Evolutionary conservation across 1,140 invertebrate species (phyloP), one percentile per base, ranked within the genome.

Genomic region (Euschistus heros): DNA sequence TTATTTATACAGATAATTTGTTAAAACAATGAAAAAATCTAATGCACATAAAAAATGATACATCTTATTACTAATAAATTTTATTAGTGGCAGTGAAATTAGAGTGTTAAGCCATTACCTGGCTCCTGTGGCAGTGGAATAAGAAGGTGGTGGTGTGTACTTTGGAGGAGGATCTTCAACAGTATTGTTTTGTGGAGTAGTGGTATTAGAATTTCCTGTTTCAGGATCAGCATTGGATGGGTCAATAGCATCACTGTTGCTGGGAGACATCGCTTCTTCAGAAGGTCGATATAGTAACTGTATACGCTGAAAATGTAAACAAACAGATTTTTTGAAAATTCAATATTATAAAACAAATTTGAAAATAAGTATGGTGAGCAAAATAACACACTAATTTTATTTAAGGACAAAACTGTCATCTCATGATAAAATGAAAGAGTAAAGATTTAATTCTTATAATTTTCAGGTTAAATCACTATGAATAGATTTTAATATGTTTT

Each of bases 141-240:
- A 94, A 22, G 89, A 92, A 2, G 91, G 92, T 2, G 92, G 92
- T 10, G 92, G 92, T 0, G 91, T 94, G 72, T 95, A 94, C 74
- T 94, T 94, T 18, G 91, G 92, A 14, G 92, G 91, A 8, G 91
- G 90, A 77, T 93, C 91, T 71, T 88, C 84, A 13, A 80, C 78
- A 55, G 77, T 66, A 70, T 73, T 66, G 50, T 69, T 69, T 67
- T 24, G 30, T 1, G 55, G 50, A 8, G 73, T 68, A 67, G 72
- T 69, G 68, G 75, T 52, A 66, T 52, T 0, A 73, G 71, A 3
- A 30, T 22, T 57, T 57, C 24, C 54, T 24, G 55, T 18, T 17
- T 63, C 59, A 1, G 42, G 15, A 4, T 37, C 52, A 8, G 50
- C 27, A 20, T 26, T 20, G 7, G n/a, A 24, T n/a, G 10, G n/a